A percentile compares a stretch with the other conserved stretches of the same genome.
These are phyloP conservation scores for Hydra vulgaris DNA, from an alignment of 30 jellyfish, hydroid and myxozoan species.

Conservation along the genomic window DNA sequence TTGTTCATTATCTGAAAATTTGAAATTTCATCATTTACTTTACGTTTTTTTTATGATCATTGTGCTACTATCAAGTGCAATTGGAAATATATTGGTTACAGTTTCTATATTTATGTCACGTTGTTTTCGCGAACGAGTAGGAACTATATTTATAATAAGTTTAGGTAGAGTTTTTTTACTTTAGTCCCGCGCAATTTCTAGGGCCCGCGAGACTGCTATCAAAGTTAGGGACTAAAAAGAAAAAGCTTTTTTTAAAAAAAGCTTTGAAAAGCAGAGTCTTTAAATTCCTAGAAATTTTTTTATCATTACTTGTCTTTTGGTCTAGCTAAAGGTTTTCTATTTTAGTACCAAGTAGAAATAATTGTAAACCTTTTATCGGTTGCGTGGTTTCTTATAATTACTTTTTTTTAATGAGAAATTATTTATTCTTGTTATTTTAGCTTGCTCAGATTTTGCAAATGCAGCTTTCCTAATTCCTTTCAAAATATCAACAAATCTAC, in stretches of 20 bases:
- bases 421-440: slow-evolving; percentile 15
- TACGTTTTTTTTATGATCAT: neutral
- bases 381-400: neutral
- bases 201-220: too few species aligned
- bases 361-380: neutral
- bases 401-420: too few species aligned
- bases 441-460: slow-evolving; percentile 58
- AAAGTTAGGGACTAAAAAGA: too few species aligned
- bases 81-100: neutral
- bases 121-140: neutral
- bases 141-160: neutral
- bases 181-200: neutral
- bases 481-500: slow-evolving; percentile 34
- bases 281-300: too few species aligned
- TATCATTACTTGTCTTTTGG: too few species aligned
- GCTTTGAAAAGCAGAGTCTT: too few species aligned
- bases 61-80: neutral
- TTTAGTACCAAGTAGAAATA: too few species aligned
- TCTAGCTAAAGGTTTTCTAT: too few species aligned
- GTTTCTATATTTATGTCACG: neutral
- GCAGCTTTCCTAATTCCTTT: slow-evolving; percentile 52
- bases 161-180: neutral
- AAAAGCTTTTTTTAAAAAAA: too few species aligned
- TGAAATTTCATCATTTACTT: neutral
- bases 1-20: neutral